Conservation (phyloP, 1,140 invertebrate species). For the Harpegnathos saltator region DNA sequence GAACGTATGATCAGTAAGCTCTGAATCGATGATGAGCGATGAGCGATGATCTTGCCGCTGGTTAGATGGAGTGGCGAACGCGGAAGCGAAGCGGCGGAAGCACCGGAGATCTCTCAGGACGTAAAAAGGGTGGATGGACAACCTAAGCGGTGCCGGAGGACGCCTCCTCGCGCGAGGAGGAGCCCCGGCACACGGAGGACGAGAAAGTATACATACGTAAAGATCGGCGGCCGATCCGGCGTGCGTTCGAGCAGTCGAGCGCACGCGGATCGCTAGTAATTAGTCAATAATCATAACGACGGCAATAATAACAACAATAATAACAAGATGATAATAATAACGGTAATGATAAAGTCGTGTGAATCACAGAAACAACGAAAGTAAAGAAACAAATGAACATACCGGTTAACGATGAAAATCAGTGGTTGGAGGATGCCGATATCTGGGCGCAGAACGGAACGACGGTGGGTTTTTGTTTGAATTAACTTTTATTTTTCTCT, state of each 20-base stretch:
- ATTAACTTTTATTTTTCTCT: constrained; percentile 43
- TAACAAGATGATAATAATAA: constrained; percentile 72
- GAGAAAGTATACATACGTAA: constrained; percentile 58
- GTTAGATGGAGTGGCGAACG: too few species aligned
- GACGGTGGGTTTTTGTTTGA: constrained; percentile 70
- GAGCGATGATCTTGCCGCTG: too few species aligned
- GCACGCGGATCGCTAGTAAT: constrained; percentile 66
- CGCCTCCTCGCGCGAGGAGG: constrained; percentile 46
- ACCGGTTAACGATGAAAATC: constrained; percentile 86
- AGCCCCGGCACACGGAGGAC: neutral
- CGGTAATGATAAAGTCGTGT: constrained; percentile 74
- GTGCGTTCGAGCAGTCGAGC: constrained; percentile 43
- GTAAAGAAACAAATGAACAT: constrained; percentile 86
- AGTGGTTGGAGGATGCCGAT: constrained; percentile 83
- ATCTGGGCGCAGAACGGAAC: constrained; percentile 83
- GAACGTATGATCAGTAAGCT: too few species aligned
- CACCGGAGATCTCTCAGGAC: constrained; percentile 13
- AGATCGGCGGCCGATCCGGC: constrained; percentile 54
- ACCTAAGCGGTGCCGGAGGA: constrained; percentile 32
- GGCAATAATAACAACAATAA: constrained; percentile 77
- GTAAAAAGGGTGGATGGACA: constrained; percentile 6
- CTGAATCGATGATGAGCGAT: too few species aligned
- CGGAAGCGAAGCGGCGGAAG: neutral
- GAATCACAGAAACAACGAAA: constrained; percentile 81
- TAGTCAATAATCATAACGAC: constrained; percentile 68